Conservation (phyloP, 1,140 invertebrate species). For the Ericerus pela region DNA sequence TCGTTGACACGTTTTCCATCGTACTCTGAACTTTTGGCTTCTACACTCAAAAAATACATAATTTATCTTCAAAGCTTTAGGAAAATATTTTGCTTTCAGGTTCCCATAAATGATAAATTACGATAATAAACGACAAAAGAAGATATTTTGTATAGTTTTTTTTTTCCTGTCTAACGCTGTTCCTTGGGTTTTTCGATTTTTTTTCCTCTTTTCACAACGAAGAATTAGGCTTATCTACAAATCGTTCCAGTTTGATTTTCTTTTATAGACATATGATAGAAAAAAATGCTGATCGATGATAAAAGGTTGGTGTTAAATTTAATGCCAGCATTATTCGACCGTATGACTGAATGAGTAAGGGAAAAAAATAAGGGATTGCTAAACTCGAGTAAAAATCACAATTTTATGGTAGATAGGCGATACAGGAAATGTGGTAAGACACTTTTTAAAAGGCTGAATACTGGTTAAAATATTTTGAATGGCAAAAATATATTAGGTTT, state of each 20-base stretch:
- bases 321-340: background rate
- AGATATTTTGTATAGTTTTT: conserved; percentile 1
- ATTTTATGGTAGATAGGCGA: too few species aligned
- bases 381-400: too few species aligned
- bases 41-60: background rate
- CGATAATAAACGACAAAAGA: background rate
- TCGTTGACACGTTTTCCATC: too few species aligned
- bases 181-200: too few species aligned
- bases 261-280: background rate
- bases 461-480: too few species aligned
- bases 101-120: background rate
- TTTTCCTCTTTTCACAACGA: too few species aligned
- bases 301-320: conserved; percentile 11
- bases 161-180: background rate
- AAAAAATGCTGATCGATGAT: conserved; percentile 7
- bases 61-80: background rate
- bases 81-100: background rate
- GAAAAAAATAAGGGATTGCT: conserved; percentile 1
- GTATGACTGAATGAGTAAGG: background rate
- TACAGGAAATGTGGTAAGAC: too few species aligned
- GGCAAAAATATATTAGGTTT: too few species aligned
- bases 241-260: background rate
- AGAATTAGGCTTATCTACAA: background rate
- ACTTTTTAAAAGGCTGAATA: too few species aligned
- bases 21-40: too few species aligned